Evolutionary conservation across 2,113 vertebrate genomes (phyloP), one percentile per base, ranked within the genome.

Genomic region (Dunckerocampus dactyliophorus): DNA sequence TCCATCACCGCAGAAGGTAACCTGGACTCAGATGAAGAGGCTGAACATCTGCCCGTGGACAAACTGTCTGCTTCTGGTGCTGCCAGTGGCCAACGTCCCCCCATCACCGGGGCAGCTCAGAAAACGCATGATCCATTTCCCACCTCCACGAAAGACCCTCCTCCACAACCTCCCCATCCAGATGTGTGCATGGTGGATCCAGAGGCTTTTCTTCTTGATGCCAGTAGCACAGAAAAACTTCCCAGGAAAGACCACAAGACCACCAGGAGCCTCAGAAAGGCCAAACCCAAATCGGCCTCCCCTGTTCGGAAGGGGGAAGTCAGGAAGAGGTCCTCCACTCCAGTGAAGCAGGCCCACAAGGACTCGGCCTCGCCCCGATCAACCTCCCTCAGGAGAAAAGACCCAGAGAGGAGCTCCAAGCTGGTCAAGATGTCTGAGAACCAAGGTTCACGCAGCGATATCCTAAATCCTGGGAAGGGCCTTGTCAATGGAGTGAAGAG

Each of bases 141-240:
- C 0, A 48, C 81, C 11, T 92, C 93, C 4, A 85, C 93, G 79
- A 89, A 93, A 71, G 97, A 99, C 81, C 93, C 95, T 11, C 88
- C 80, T 31, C 97, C 97, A 14, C 88, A 93, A 12, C 92, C 94
- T 54, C 96, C 96, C 13, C 93, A 92, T 65, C 95, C 97, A 7
- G 95, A 99, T 45, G 97, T 97, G 60, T 98, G 97, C 88, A 99
- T 99, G 97, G 94, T 95, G 17, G 95, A 99, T 77, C 97, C 97
- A 1, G 97, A 99, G 71, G 80, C 91, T 61, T 87, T 96, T 71
- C 82, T 90, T 47, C 92, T 91, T 62, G 93, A 94, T 21, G 89
- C 92, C 72, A 87, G 75, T 69, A 90, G 90, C 79, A 88, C 90
- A 61, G 95, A 97, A 46, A 93, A 92, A 85, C 81, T 89, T 39